These are phyloP conservation scores for Chloroceryle aenea DNA, from an alignment of 2,113 vertebrate genomes.

Conservation along the genomic window DNA sequence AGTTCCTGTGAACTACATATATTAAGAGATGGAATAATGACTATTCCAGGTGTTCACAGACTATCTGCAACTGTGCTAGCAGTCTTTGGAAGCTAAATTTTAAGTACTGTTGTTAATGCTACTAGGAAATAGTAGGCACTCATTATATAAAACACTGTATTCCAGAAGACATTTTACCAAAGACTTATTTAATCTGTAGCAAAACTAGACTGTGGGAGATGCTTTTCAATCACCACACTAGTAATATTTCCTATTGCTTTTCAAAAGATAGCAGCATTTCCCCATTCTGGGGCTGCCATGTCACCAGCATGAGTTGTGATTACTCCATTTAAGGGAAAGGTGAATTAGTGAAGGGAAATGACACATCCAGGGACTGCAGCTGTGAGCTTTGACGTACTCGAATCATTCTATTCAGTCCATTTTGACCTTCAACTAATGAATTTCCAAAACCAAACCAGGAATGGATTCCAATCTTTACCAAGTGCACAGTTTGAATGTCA, in stretches of 20 bases:
- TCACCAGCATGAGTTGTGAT: not conserved
- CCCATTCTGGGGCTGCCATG: not conserved
- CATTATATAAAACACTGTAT: not conserved
- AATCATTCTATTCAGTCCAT: not conserved
- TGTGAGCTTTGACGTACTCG: not conserved
- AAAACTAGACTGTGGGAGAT: not conserved
- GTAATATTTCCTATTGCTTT: not conserved
- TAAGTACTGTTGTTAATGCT: not conserved
- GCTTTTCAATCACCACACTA: not conserved
- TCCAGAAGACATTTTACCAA: not conserved
- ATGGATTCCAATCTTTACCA: not conserved
- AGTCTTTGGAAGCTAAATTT: not conserved
- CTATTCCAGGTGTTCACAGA: not conserved
- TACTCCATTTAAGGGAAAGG: not conserved
- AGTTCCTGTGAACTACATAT: not conserved
- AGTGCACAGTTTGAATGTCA: not conserved
- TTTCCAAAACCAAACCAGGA: not conserved
- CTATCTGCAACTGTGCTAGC: not conserved
- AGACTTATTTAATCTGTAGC: not conserved
- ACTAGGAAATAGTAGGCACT: not conserved
- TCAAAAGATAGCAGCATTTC: not conserved
- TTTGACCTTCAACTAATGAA: not conserved
- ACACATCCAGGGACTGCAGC: not conserved
- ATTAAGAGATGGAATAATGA: not conserved
- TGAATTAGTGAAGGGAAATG: not conserved